Base-by-base conservation (phyloP, 2,797 vertebrate genomes). In the Gymnoscopelus microlampas region DNA sequence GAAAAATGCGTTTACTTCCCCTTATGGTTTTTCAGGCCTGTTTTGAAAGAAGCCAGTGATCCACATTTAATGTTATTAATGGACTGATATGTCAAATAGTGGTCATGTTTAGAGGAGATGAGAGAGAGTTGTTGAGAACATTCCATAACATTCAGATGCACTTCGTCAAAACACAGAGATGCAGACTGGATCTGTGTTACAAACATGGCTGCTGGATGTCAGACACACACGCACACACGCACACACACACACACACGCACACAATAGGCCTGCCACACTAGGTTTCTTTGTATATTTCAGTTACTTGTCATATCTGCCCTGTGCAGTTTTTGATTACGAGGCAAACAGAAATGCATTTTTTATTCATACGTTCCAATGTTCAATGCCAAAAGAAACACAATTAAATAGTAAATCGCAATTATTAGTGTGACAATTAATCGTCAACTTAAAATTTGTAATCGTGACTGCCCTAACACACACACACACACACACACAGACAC, bases 21-120 rank as follows among this genome's bases (percentile, higher is more conserved):
- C 19, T 19, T 19, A 1, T 19, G 19, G 19, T 19, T 19, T 19
- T 19, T 19, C 19, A 19, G 19, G 19, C 19, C 19, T 19, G 19
- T 19, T 19, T 19, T 19, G 19, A 19, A 19, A 19, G 19, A 19
- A 35, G 6, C 4, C 6, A 35, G 4, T 35, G 32, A 35, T 35
- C 32, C 32, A 35, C 32, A 3, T 3, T 3, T 32, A 83, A 89
- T 87, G 55, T 61, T 77, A 77, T 64, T 67, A 55, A 84, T 59
- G 64, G 75, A 80, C 62, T 70, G 58, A 83, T 85, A 79, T 83
- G 85, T 85, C 79, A 87, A 88, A 86, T 69, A 84, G 61, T 73
- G 68, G 63, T 68, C 51, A 60, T 65, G 63, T 58, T 63, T 70
- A 77, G 71, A 19, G 19, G 19, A 19, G 67, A 49, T 64, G 78